phyloP scores from a whole-genome alignment of 1,140 invertebrate species.

The Zophobas atratus region DNA sequence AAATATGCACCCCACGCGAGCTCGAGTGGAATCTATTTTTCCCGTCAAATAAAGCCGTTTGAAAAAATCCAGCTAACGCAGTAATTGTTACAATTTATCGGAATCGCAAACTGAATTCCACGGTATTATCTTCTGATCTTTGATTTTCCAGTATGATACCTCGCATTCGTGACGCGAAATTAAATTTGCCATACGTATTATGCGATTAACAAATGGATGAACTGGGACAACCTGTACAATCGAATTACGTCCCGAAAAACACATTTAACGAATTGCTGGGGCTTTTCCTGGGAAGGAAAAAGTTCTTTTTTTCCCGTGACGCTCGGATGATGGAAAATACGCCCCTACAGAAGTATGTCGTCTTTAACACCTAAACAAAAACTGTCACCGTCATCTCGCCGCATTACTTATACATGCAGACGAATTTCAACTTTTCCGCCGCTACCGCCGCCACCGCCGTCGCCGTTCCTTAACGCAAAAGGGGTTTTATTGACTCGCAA shows the following conservation, averaged over 20 bases:
- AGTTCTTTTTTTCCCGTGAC: conserved; percentile 3
- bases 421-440: not conserved
- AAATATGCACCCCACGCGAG: conserved; percentile 17
- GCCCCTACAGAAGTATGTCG: not conserved
- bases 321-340: conserved; percentile 11
- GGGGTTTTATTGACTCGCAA: conserved; percentile 24
- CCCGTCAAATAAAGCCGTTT: not conserved
- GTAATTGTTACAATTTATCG: too few species aligned
- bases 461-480: conserved; percentile 9
- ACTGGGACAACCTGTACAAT: conserved; percentile 9
- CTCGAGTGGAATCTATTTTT: not conserved
- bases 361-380: conserved; percentile 15
- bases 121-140: conserved; percentile 7
- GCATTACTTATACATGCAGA: conserved; percentile 9
- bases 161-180: not conserved
- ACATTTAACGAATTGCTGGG: conserved; percentile 10
- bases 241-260: conserved; percentile 15
- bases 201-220: conserved; percentile 9
- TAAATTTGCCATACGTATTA: conserved; percentile 3
- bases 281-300: not conserved
- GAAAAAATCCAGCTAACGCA: too few species aligned
- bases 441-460: not conserved
- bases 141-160: not conserved
- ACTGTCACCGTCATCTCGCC: conserved; percentile 10
- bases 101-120: too few species aligned